Evolutionary conservation across 2,797 vertebrate genomes (phyloP).

Genomic region (Enteromius thamalakanensis): DNA sequence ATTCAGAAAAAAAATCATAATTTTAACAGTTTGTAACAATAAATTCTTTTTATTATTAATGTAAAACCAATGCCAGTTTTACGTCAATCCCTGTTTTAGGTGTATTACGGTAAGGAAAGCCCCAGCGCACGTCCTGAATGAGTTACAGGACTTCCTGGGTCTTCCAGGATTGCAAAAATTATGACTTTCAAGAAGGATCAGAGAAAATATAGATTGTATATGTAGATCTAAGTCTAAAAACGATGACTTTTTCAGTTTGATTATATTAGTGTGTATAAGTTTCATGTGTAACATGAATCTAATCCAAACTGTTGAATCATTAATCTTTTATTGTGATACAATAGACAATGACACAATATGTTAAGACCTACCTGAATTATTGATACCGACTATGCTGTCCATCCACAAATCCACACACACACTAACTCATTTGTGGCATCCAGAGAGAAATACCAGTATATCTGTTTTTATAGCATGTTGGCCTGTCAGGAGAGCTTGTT

Average conservation of each 20-base stretch:
- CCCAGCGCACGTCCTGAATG: too few relatives aligned
- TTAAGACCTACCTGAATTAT: background rate
- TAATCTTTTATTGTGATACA: background rate
- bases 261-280: background rate
- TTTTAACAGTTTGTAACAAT: background rate
- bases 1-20: background rate
- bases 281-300: background rate
- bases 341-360: background rate
- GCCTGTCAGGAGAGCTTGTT: slow-evolving; percentile 29
- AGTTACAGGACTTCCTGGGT: too few relatives aligned
- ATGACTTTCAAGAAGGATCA: too few relatives aligned
- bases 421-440: background rate
- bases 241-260: too few relatives aligned
- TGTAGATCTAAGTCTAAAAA: too few relatives aligned
- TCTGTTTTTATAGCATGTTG: slow-evolving; percentile 27
- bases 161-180: too few relatives aligned
- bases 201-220: too few relatives aligned
- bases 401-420: background rate
- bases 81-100: too few relatives aligned
- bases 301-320: background rate
- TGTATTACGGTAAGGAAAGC: too few relatives aligned
- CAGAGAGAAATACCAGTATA: slow-evolving; percentile 2
- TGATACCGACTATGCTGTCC: background rate
- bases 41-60: too few relatives aligned
- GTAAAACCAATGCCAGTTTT: background rate